Evolutionary conservation across 1,140 invertebrate genomes (phyloP).

Genomic region (Pseudomyrmex sp.): DNA sequence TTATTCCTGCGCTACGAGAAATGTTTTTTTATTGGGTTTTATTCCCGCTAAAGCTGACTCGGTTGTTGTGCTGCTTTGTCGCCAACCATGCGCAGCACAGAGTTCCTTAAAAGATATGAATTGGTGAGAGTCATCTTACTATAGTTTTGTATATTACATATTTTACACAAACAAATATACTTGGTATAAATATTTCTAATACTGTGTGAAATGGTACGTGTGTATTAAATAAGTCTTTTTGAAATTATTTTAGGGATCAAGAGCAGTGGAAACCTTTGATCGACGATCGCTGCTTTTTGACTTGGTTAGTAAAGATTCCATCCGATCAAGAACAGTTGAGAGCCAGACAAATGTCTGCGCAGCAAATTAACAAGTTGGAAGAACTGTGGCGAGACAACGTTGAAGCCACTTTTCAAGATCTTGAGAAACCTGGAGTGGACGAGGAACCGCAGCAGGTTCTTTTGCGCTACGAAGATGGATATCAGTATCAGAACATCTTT

Average conservation of each 20-base stretch:
- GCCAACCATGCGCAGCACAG: conserved; percentile 98
- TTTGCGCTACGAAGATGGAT: conserved; percentile 98
- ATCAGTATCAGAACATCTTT: conserved; percentile 99
- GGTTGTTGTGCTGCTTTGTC: conserved; percentile 98
- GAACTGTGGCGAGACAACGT: conserved; percentile 99
- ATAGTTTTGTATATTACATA: background rate
- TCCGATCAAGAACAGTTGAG: conserved; percentile 98
- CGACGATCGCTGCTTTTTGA: conserved; percentile 96
- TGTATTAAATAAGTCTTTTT: background rate
- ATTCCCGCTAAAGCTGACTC: conserved; percentile 99
- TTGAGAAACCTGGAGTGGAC: conserved; percentile 98
- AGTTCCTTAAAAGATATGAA: conserved; percentile 99
- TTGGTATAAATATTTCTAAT: background rate
- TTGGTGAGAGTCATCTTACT: conserved; percentile 87
- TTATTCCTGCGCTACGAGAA: conserved; percentile 98
- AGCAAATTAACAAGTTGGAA: conserved; percentile 99
- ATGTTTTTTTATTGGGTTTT: conserved; percentile 99
- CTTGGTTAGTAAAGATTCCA: conserved; percentile 98
- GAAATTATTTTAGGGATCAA: conserved; percentile 90
- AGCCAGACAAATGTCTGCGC: conserved; percentile 97
- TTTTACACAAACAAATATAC: background rate
- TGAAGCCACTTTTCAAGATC: conserved; percentile 98
- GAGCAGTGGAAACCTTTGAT: conserved; percentile 99
- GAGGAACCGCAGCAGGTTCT: conserved; percentile 98
- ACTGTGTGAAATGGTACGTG: background rate